A percentile compares a stretch with the other conserved stretches of the same genome.
These are phyloP conservation scores for Platalea minor DNA, from an alignment of 2,797 vertebrate species.

Conservation along the genomic window DNA sequence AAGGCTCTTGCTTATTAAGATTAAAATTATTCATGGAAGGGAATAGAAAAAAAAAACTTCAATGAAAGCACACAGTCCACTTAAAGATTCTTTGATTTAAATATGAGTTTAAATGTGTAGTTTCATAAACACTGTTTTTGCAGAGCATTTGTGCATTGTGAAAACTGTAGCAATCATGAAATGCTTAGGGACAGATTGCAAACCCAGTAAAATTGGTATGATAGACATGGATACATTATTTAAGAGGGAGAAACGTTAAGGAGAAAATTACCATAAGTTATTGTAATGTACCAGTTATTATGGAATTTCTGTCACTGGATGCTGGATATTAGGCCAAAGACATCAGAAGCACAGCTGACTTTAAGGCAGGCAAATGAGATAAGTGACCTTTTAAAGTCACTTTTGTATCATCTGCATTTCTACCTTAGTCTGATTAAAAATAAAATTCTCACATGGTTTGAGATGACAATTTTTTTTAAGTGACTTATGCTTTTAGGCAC, in stretches of 20 bases:
- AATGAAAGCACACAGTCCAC: background rate
- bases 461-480: background rate
- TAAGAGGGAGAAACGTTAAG: background rate
- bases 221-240: background rate
- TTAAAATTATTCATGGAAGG: background rate
- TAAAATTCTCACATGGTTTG: conserved; percentile 13
- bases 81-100: background rate
- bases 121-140: background rate
- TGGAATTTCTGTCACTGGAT: background rate
- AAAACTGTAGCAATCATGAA: background rate
- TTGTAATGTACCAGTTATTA: background rate
- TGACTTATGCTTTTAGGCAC: background rate
- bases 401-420: background rate
- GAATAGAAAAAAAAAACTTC: background rate
- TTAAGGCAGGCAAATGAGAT: background rate
- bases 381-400: background rate
- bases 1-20: background rate
- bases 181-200: background rate
- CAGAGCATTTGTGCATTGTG: background rate
- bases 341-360: background rate
- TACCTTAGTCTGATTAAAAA: conserved; percentile 12
- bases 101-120: background rate
- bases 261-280: background rate
- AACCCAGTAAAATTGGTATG: background rate
- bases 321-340: background rate